A percentile compares a stretch with the other conserved stretches of the same genome.
phyloP scores from a whole-genome alignment of 2,113 vertebrate species.

The Indicator indicator region DNA sequence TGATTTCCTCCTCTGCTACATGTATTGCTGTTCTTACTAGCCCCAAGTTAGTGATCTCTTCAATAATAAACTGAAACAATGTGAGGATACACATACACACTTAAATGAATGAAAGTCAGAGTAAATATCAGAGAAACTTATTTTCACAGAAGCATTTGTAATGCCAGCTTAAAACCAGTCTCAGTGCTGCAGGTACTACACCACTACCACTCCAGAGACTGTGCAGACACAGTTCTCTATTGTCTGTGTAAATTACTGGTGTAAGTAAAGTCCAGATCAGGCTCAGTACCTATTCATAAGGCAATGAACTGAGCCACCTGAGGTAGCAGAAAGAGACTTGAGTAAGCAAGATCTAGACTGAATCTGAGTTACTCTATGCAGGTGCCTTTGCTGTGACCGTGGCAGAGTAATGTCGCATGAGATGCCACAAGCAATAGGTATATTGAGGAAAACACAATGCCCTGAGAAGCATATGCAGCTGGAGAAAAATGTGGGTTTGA shows the following conservation, averaged over 20 bases:
- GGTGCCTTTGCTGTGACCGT: neutral
- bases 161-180: neutral
- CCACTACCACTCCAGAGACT: neutral
- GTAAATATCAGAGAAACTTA: neutral
- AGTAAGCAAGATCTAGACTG: neutral
- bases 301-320: neutral
- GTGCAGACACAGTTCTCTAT: neutral
- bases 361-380: neutral
- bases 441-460: neutral
- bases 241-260: neutral
- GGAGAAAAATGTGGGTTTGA: neutral
- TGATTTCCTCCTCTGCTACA: neutral
- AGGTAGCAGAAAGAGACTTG: neutral
- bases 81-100: neutral
- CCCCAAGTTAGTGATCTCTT: fast-evolving
- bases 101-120: neutral
- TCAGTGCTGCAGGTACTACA: neutral
- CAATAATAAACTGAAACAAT: neutral
- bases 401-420: neutral
- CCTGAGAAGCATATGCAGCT: neutral
- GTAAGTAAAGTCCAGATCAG: neutral
- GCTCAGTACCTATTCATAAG: neutral
- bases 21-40: neutral
- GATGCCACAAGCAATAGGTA: neutral
- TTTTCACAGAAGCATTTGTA: neutral